Evolutionary conservation across 2,797 vertebrate genomes (phyloP).

Genomic region (Mormyrus hasselquistii): DNA sequence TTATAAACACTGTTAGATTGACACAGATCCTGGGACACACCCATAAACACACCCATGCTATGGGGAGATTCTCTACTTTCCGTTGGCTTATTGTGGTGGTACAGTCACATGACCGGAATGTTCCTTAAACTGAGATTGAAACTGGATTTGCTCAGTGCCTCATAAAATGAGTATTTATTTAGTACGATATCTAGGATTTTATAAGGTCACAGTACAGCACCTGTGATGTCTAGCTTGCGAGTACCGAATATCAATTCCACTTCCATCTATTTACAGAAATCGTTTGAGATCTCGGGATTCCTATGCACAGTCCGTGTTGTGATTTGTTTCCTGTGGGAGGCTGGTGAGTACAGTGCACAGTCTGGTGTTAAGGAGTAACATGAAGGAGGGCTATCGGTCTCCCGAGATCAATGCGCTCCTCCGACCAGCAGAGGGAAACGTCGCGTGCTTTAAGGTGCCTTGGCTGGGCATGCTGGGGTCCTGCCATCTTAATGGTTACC

Average conservation of each 20-base stretch:
- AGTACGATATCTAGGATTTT: neutral
- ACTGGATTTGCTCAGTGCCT: slow-evolving; percentile 16
- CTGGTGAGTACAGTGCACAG: neutral
- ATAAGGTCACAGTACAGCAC: neutral
- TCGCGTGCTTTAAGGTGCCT: neutral
- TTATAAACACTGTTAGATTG: neutral
- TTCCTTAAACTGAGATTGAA: neutral
- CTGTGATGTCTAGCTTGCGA: neutral
- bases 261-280: neutral
- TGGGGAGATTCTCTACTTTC: neutral
- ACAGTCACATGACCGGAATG: neutral
- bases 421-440: neutral
- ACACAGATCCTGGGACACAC: neutral
- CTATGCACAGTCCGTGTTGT: neutral
- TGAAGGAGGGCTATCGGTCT: neutral
- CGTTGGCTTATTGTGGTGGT: neutral
- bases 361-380: neutral
- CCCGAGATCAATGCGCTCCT: neutral
- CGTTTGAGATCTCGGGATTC: neutral
- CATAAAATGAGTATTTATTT: slow-evolving; percentile 10
- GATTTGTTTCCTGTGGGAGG: neutral
- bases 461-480: neutral
- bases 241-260: neutral
- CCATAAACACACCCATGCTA: neutral
- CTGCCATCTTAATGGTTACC: neutral